Base-by-base conservation (phyloP, 2,888 invertebrate species). In the Lycophotia porphyrea region DNA sequence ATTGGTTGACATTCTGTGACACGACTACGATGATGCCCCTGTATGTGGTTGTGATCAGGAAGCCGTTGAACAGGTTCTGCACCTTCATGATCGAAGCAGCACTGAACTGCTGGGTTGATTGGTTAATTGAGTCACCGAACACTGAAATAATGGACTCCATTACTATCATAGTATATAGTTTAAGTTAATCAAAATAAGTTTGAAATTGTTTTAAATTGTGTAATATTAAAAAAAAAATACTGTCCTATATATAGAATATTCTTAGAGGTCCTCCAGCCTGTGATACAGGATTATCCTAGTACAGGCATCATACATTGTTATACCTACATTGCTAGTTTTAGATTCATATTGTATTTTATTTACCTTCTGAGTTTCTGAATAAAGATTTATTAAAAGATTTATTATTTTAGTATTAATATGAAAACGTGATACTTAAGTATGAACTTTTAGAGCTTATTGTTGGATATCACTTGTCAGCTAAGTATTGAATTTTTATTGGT, bases 21-120 rank as follows among this genome's bases (percentile, higher is more conserved):
- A 98, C 97, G 89, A 98, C 98, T 49, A 99, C 97, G 78, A 99
- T 97, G 92, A 98, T 98, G 21, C 99, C 99, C 78, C 97, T 97
- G 80, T 98, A 97, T 0, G 98, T 98, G 44, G 98, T 95, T 18
- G 98, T 98, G 78, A 99, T 94, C 84, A 99, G 95, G 92, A 99
- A 99, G 15, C 98, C 98, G 86, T 98, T 98, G 89, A 98, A 93
- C 74, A 97, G 95, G 66, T 97, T 96, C 88, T 98, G 95, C 66
- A 97, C 89, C 18, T 96, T 94, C 83, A 97, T 96, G 34, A 97
- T 96, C 2, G 97, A 94, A 55, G 94, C 92, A 0, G 95, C 92
- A 18, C 91, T 93, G 84, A 95, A 95, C 78, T 90, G 91, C 68
- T 80, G 61, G 71, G 87, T 88, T 0, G 84, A 97, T 90, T 98